These are phyloP conservation scores for Heliconius nattereri DNA, from an alignment of 1,140 invertebrate genomes.

Conservation along the genomic window DNA sequence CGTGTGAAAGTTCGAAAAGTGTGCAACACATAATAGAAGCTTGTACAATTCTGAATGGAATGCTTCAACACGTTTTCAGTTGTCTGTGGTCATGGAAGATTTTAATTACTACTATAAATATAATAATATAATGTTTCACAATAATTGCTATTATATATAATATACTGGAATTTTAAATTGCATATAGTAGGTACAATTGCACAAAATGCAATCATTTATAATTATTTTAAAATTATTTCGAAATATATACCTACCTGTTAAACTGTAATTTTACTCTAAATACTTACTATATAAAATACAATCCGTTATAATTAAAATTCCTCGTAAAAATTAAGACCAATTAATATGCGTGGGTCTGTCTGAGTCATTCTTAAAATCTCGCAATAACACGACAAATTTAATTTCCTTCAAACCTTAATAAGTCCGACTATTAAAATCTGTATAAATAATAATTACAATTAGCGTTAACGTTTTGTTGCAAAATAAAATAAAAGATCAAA, in stretches of 20 bases:
- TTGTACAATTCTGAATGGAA: background rate
- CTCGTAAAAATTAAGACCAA: background rate
- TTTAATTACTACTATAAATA: background rate
- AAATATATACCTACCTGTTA: slow-evolving; percentile 4
- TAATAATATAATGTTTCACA: background rate
- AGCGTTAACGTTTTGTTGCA: background rate
- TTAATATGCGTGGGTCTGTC: slow-evolving; percentile 2
- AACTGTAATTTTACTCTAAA: slow-evolving; percentile 1
- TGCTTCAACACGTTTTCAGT: background rate
- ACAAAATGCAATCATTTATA: background rate
- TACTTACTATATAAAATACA: background rate
- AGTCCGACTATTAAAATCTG: background rate
- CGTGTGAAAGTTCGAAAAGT: background rate
- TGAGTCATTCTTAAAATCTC: background rate
- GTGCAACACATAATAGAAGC: background rate
- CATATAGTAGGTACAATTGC: background rate
- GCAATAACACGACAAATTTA: background rate
- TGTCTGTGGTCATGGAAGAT: slow-evolving; percentile 1
- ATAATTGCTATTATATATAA: background rate
- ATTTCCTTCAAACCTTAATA: slow-evolving; percentile 9
- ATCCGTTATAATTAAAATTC: slow-evolving; percentile 11
- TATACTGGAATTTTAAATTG: background rate
- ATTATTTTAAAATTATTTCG: background rate
- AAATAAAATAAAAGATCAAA: slow-evolving; percentile 1
- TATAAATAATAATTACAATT: slow-evolving; percentile 12